These are phyloP conservation scores for Dendronephthya gigantea DNA, from an alignment of 64 coral and sea anemone species.

Conservation along the genomic window DNA sequence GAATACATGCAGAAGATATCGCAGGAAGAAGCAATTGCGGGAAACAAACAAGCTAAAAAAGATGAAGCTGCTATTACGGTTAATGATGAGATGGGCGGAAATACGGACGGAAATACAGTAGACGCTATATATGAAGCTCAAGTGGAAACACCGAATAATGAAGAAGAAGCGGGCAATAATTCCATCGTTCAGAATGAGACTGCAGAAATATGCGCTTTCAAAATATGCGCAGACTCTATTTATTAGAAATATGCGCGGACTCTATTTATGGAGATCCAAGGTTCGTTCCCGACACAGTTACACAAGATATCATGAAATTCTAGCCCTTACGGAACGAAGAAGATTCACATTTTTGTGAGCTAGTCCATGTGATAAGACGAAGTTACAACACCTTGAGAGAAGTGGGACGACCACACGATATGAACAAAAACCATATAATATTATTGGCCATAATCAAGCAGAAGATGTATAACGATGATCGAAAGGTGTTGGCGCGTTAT, in stretches of 20 bases:
- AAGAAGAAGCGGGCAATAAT: not conserved
- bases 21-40: too few species aligned
- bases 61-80: too few species aligned
- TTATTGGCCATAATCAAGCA: conserved; percentile 44
- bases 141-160: too few species aligned
- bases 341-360: not conserved
- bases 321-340: not conserved
- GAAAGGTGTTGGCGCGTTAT: conserved; percentile 44
- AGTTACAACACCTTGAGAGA: conserved; percentile 2
- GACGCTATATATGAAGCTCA: too few species aligned
- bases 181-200: not conserved
- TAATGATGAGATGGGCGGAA: too few species aligned
- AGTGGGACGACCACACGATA: conserved; percentile 1
- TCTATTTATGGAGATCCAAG: conserved; percentile 31
- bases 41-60: too few species aligned
- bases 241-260: too few species aligned
- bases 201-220: not conserved
- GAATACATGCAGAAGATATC: too few species aligned
- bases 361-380: not conserved
- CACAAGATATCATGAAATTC: not conserved
- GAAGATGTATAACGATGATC: conserved; percentile 44
- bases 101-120: too few species aligned
- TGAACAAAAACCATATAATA: conserved; percentile 33
- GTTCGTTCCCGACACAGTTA: conserved; percentile 17
- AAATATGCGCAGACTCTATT: not conserved